Percentiles rank a stretch among this genome's conserved stretches.
These are phyloP conservation scores for Alsophila aescularia DNA, from an alignment of 2,888 invertebrate species.

Conservation along the genomic window DNA sequence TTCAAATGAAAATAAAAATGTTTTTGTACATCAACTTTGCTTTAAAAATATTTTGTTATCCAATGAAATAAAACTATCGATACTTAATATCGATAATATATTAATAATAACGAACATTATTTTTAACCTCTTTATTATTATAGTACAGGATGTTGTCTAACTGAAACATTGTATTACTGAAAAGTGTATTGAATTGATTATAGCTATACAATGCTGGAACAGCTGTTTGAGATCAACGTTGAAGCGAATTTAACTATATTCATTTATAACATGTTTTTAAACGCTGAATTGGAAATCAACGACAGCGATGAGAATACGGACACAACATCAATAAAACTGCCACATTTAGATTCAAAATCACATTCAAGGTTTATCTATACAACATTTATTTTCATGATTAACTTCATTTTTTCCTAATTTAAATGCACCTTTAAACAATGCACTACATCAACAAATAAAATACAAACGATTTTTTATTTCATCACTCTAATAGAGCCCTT, in stretches of 20 bases:
- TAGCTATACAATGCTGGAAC: constrained; percentile 10
- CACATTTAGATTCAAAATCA: constrained; percentile 16
- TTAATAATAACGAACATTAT: constrained; percentile 26
- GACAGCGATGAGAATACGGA: neutral
- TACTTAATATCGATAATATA: constrained; percentile 4
- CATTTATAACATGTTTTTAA: neutral
- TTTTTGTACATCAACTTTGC: too few species aligned
- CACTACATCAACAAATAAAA: constrained; percentile 42
- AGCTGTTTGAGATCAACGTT: constrained; percentile 27
- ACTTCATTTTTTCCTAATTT: constrained; percentile 20
- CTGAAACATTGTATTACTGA: neutral
- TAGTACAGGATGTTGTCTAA: constrained; percentile 24
- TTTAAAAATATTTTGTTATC: too few species aligned
- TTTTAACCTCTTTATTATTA: constrained; percentile 27
- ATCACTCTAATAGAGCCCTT: constrained; percentile 19
- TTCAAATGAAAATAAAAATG: too few species aligned
- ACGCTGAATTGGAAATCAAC: neutral
- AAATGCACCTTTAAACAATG: constrained; percentile 37
- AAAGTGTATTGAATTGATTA: constrained; percentile 29
- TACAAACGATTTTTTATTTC: constrained; percentile 30
- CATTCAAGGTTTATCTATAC: constrained; percentile 10
- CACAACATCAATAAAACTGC: constrained; percentile 15
- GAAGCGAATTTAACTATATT: constrained; percentile 10
- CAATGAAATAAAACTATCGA: too few species aligned
- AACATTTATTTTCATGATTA: constrained; percentile 21